phyloP scores from a whole-genome alignment of 2,113 vertebrate genomes.

The Grus americana region DNA sequence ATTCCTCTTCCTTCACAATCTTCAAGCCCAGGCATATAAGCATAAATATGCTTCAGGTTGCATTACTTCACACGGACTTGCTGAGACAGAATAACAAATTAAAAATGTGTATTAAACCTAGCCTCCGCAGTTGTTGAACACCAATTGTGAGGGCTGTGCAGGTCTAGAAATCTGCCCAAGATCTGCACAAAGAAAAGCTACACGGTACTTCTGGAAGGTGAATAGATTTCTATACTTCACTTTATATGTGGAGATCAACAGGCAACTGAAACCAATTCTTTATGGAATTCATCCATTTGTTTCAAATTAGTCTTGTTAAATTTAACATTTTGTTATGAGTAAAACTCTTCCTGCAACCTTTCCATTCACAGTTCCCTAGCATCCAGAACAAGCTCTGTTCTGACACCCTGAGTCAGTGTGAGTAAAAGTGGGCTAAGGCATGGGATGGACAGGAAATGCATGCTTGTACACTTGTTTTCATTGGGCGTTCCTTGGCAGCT shows the following conservation, averaged over 20 bases:
- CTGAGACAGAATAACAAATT: background rate
- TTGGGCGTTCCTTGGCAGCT: slow-evolving; percentile 56
- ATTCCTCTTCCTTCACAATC: background rate
- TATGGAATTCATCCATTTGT: background rate
- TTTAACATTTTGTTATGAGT: background rate
- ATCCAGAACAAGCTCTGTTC: slow-evolving; percentile 52
- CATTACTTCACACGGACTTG: background rate
- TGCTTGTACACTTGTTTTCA: slow-evolving; percentile 56
- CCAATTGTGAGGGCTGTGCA: background rate
- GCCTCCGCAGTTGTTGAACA: background rate
- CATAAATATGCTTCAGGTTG: background rate
- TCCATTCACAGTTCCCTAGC: slow-evolving; percentile 39
- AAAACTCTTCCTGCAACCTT: slow-evolving; percentile 38
- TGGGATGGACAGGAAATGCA: slow-evolving; percentile 64
- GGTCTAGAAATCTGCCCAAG: background rate
- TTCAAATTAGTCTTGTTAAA: slow-evolving; percentile 8
- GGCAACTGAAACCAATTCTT: background rate
- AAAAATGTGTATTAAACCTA: background rate
- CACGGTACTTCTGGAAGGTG: background rate
- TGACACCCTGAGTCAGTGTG: slow-evolving; percentile 50
- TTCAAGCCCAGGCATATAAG: background rate
- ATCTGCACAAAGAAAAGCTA: background rate
- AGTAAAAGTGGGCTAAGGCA: slow-evolving; percentile 37
- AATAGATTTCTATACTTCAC: background rate
- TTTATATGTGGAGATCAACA: background rate